Percentiles rank a stretch among this genome's conserved stretches.
These are phyloP conservation scores for Thumatha senex DNA, from an alignment of 2,888 invertebrate genomes.

Conservation along the genomic window DNA sequence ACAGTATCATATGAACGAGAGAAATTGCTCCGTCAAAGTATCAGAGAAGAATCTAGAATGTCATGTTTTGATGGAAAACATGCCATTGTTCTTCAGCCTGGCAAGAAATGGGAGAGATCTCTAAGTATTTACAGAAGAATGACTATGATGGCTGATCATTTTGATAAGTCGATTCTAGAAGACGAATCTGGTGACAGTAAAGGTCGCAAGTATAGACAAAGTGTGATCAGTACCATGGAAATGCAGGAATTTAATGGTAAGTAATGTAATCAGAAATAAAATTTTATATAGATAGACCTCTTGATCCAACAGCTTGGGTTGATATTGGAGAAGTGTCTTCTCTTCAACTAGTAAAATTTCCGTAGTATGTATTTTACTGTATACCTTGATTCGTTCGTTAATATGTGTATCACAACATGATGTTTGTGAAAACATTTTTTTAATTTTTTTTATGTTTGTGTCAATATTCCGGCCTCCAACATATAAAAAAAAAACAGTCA, in stretches of 20 bases:
- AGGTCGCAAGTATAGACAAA: slow-evolving; percentile 82
- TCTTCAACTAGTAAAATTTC: too few species aligned
- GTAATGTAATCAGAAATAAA: slow-evolving; percentile 11
- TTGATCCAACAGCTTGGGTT: too few species aligned
- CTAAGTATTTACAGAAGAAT: slow-evolving; percentile 82
- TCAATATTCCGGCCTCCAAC: too few species aligned
- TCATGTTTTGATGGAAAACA: slow-evolving; percentile 45
- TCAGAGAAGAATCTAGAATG: slow-evolving; percentile 16
- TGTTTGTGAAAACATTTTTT: too few species aligned
- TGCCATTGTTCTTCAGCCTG: slow-evolving; percentile 82
- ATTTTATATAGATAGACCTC: too few species aligned
- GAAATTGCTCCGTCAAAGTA: slow-evolving; percentile 31
- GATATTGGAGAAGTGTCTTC: too few species aligned
- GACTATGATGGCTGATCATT: slow-evolving; percentile 66
- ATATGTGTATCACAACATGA: too few species aligned
- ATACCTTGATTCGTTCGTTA: too few species aligned
- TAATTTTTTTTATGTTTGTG: too few species aligned
- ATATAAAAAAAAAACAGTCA: too few species aligned
- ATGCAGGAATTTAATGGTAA: slow-evolving; percentile 76
- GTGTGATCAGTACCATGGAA: slow-evolving; percentile 77
- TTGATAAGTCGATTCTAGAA: slow-evolving; percentile 67
- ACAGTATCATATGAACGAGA: slow-evolving; percentile 16
- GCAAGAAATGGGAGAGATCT: slow-evolving; percentile 88
- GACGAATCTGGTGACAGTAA: slow-evolving; percentile 64
- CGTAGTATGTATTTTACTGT: too few species aligned